Conservation (phyloP, 1,140 invertebrate genomes). For the Leptinotarsa defecta region DNA sequence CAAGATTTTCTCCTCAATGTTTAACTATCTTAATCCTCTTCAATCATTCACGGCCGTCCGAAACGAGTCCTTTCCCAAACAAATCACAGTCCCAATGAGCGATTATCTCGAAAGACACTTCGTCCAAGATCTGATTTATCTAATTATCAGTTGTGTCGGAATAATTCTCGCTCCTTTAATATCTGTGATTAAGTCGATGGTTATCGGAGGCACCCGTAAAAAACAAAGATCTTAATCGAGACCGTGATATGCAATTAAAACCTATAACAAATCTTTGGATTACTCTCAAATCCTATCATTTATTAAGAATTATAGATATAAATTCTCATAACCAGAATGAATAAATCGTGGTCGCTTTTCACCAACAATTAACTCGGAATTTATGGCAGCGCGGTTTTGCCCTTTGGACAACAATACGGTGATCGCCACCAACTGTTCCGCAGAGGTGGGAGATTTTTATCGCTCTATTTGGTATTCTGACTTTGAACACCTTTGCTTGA, state of each 20-base stretch:
- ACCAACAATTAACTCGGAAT: conserved; percentile 44
- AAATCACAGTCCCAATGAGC: conserved; percentile 7
- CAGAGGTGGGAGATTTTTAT: conserved; percentile 1
- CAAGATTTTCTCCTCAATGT: too few species aligned
- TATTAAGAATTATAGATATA: conserved; percentile 42
- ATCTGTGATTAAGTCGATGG: conserved; percentile 37
- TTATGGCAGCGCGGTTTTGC: conserved; percentile 38
- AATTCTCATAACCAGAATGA: conserved; percentile 40
- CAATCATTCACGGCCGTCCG: too few species aligned
- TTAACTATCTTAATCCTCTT: too few species aligned
- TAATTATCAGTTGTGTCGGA: conserved; percentile 33
- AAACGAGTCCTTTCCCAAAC: not conserved
- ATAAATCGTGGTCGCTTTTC: conserved; percentile 45
- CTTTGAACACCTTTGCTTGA: conserved; percentile 17
- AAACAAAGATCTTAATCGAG: conserved; percentile 45
- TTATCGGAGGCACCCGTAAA: conserved; percentile 40
- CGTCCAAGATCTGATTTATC: conserved; percentile 9
- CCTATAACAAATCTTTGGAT: conserved; percentile 44
- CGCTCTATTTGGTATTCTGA: conserved; percentile 13
- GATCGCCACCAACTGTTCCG: conserved; percentile 13
- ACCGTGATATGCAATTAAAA: conserved; percentile 41
- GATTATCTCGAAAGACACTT: conserved; percentile 1
- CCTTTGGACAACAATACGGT: conserved; percentile 39
- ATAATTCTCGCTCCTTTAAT: conserved; percentile 38
- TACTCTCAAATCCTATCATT: conserved; percentile 44